phyloP scores from a whole-genome alignment of 2,113 vertebrate genomes.

The Microtus oregoni region DNA sequence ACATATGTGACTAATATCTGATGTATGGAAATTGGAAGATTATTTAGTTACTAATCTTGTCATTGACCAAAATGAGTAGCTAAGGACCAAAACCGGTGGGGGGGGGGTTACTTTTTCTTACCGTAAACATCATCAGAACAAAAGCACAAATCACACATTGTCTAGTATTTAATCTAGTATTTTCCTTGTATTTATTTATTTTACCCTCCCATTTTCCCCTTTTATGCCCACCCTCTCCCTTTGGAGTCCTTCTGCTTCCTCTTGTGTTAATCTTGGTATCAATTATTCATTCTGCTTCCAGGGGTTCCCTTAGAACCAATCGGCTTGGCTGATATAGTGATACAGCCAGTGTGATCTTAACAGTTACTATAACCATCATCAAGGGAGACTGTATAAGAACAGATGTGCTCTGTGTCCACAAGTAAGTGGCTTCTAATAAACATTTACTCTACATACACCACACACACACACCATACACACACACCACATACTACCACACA shows the following conservation, averaged over 20 bases:
- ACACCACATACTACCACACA: too few relatives aligned
- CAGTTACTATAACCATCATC: not conserved
- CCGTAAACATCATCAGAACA: not conserved
- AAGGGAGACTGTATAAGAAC: not conserved
- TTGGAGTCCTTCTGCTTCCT: not conserved
- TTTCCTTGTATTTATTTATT: not conserved
- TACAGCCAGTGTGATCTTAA: too few relatives aligned
- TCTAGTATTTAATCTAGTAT: not conserved
- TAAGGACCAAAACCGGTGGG: not conserved
- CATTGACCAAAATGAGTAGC: conserved; percentile 4
- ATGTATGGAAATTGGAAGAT: not conserved
- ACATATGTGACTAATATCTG: not conserved
- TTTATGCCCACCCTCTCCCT: not conserved
- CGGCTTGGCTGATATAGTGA: not conserved
- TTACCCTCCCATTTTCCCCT: too few relatives aligned
- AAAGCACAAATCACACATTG: not conserved
- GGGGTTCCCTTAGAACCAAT: not conserved
- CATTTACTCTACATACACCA: not conserved
- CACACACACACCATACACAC: too few relatives aligned
- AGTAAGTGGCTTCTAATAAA: not conserved
- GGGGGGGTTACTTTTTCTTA: not conserved
- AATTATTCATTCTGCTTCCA: not conserved
- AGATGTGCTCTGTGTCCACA: not conserved
- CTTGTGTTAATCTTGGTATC: not conserved
- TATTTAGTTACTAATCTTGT: conserved; percentile 38